Conservation (phyloP, 2,797 vertebrate genomes). For the Sebastiscus albofasciatus region DNA sequence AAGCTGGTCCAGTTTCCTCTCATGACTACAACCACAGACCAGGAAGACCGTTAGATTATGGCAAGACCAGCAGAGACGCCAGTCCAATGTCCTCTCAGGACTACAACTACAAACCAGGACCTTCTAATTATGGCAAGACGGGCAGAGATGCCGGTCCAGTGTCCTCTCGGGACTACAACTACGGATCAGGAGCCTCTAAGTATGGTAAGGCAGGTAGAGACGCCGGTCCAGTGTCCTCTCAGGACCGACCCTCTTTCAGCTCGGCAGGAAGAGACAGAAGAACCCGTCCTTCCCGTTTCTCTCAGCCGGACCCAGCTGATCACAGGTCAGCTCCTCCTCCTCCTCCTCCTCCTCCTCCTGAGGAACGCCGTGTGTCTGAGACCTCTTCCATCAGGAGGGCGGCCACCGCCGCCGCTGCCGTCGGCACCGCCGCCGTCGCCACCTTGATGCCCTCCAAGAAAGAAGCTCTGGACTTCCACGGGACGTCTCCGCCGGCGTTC, state of each 20-base stretch:
- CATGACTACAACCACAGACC: neutral
- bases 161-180: neutral
- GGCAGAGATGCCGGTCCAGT: neutral
- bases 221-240: neutral
- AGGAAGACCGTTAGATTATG: neutral
- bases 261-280: neutral
- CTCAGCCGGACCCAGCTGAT: neutral
- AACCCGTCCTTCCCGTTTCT: neutral
- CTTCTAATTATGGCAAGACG: neutral
- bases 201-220: neutral
- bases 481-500: conserved; percentile 62
- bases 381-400: neutral
- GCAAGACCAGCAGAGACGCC: neutral
- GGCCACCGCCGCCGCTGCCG: neutral
- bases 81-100: neutral
- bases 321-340: neutral
- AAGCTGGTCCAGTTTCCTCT: neutral
- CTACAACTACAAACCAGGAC: neutral
- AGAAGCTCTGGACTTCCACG: conserved; percentile 80
- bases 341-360: neutral
- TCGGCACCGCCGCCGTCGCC: neutral
- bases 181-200: neutral
- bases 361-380: neutral
- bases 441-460: conserved; percentile 51
- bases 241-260: conserved; percentile 22